Conservation (phyloP, 2,113 vertebrate genomes). For the Rhineura floridana region DNA sequence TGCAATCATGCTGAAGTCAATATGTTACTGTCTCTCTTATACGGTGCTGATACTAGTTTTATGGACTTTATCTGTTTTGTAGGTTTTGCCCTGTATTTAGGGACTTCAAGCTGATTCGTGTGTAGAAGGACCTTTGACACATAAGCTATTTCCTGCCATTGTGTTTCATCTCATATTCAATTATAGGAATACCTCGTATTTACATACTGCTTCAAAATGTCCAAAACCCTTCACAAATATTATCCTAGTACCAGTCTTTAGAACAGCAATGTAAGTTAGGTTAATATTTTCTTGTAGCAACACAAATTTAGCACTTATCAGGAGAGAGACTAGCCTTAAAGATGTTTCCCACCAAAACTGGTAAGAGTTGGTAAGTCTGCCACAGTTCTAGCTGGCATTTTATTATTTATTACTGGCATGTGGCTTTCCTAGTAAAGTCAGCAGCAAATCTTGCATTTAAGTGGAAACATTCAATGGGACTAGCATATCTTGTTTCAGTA, state of each 20-base stretch:
- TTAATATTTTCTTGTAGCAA: not conserved
- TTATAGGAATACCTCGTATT: too few relatives aligned
- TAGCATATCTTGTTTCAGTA: not conserved
- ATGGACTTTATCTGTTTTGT: not conserved
- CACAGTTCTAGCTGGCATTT: not conserved
- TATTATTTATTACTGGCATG: not conserved
- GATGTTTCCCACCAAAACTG: not conserved
- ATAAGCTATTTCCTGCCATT: not conserved
- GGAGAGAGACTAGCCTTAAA: not conserved
- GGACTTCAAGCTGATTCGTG: not conserved
- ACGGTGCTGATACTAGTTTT: not conserved
- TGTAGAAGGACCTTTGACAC: not conserved
- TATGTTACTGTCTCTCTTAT: not conserved
- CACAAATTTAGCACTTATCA: not conserved
- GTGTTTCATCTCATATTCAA: not conserved
- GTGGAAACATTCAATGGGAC: not conserved
- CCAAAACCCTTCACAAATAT: not conserved
- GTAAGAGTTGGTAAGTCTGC: not conserved
- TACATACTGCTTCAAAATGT: not conserved
- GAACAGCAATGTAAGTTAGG: not conserved
- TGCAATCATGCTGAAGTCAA: not conserved
- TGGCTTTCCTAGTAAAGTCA: not conserved
- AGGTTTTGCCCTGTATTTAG: not conserved
- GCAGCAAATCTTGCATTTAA: not conserved
- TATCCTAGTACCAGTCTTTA: not conserved